phyloP scores from a whole-genome alignment of 2,888 invertebrate genomes.

The Euproctis similis region DNA sequence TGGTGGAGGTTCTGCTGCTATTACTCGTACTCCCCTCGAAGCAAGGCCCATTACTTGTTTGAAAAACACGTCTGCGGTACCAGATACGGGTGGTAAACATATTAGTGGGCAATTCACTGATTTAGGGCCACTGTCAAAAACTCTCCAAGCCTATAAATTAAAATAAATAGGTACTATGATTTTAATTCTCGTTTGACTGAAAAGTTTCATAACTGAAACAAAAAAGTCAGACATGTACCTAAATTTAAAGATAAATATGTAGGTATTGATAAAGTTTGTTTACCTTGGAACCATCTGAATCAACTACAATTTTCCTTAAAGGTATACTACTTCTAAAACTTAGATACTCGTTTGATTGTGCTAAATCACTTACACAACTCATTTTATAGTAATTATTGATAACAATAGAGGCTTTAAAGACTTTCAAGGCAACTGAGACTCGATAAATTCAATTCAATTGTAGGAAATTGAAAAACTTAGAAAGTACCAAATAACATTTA shows the following conservation, averaged over 20 bases:
- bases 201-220: not conserved
- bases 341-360: slow-evolving; percentile 84
- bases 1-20: slow-evolving; percentile 89
- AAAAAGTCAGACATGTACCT: slow-evolving; percentile 4
- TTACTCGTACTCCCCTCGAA: slow-evolving; percentile 87
- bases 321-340: slow-evolving; percentile 87
- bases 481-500: no score
- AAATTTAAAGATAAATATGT: no score
- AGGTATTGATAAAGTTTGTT: slow-evolving; percentile 28
- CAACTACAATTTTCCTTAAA: slow-evolving; percentile 84
- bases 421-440: not conserved
- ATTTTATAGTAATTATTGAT: slow-evolving; percentile 61
- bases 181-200: no score
- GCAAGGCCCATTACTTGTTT: slow-evolving; percentile 87
- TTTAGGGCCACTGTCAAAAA: slow-evolving; percentile 92
- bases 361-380: slow-evolving; percentile 82
- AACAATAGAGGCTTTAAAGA: not conserved
- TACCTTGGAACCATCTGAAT: slow-evolving; percentile 86
- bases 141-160: slow-evolving; percentile 82
- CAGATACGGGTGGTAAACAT: slow-evolving; percentile 91
- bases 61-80: slow-evolving; percentile 91
- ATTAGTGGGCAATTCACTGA: slow-evolving; percentile 85
- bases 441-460: no score
- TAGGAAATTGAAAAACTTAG: no score
- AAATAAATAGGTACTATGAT: no score